Evolutionary conservation across 2,888 invertebrate species (phyloP), one percentile per base, ranked within the genome.

Genomic region (Clepsis dumicolana): DNA sequence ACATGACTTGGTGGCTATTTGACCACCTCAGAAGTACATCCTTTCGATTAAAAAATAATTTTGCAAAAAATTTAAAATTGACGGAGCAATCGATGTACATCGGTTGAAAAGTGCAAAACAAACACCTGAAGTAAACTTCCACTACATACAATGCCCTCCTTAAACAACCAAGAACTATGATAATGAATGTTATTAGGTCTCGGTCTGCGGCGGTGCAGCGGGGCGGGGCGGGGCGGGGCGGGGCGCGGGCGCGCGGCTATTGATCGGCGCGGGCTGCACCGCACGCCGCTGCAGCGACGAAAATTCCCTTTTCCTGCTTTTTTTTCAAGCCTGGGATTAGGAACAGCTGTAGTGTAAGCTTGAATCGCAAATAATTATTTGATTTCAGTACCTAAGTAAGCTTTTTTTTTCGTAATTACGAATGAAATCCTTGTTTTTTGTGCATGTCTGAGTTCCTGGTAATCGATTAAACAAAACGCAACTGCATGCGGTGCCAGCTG

Each of bases 191-290:
- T 57, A 24, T 62, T 52, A 57, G 53, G 38, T 35, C 21, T n/a
- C 14, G 44, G 32, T 70, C 41, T 59, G 59, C 63, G 67, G 75
- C 27, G 59, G 75, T 70, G 64, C 73, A 71, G n/a, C n/a, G n/a
- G n/a, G n/a, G n/a, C n/a, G n/a, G n/a, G n/a, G n/a, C n/a, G n/a
- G n/a, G 70, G 70, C 70, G 73, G 70, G 18, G 50, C 57, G 25
- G n/a, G 61, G 74, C 70, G 64, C 72, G 69, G 71, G 71, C 71
- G 73, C 70, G 67, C 72, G 72, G 76, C 74, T 91, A 90, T 91
- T 85, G 91, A 90, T 91, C 90, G 81, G 75, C 72, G 73, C 75
- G 80, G 78, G 65, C 73, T 89, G 89, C 89, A 89, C 82, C 84
- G 85, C 85, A 87, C 85, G 84, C 82, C 80, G 78, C 74, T 87